A percentile compares a stretch with the other conserved stretches of the same genome.
Conservation (phyloP, 2,113 vertebrate species). For the Lonchura striata region DNA sequence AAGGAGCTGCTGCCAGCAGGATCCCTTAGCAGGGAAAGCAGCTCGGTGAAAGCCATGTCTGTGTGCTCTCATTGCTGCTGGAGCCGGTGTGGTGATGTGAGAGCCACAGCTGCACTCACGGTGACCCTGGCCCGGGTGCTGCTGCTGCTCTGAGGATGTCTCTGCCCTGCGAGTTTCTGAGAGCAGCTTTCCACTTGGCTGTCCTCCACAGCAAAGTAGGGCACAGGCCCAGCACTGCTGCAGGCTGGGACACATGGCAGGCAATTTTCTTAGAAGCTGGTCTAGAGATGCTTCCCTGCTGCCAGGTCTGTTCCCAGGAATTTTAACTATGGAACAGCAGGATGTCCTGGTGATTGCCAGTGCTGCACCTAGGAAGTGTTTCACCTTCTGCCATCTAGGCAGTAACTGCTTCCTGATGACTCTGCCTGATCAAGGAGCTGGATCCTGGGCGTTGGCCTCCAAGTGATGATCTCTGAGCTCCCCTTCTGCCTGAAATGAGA, state of each 20-base stretch:
- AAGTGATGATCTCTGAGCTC: background rate
- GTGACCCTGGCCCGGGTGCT: background rate
- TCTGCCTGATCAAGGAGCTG: background rate
- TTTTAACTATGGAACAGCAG: background rate
- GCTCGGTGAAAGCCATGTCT: background rate
- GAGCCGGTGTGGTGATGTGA: background rate
- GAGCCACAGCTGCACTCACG: background rate
- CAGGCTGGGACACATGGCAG: background rate
- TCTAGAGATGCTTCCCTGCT: background rate
- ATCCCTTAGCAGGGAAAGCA: background rate
- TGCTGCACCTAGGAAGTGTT: background rate
- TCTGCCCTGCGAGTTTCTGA: background rate
- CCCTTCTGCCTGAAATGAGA: background rate
- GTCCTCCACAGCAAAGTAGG: background rate
- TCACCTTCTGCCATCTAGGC: background rate
- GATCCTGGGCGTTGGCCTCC: background rate
- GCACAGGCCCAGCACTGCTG: background rate
- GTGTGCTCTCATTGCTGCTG: background rate
- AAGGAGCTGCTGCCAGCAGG: background rate
- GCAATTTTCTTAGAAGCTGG: background rate
- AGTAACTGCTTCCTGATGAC: background rate
- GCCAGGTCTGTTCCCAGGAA: background rate
- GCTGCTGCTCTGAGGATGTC: background rate
- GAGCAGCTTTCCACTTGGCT: background rate
- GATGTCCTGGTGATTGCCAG: background rate